A percentile compares a stretch with the other conserved stretches of the same genome.
phyloP scores from a whole-genome alignment of 2,888 invertebrate species.

The Alentia gelatinosa region DNA sequence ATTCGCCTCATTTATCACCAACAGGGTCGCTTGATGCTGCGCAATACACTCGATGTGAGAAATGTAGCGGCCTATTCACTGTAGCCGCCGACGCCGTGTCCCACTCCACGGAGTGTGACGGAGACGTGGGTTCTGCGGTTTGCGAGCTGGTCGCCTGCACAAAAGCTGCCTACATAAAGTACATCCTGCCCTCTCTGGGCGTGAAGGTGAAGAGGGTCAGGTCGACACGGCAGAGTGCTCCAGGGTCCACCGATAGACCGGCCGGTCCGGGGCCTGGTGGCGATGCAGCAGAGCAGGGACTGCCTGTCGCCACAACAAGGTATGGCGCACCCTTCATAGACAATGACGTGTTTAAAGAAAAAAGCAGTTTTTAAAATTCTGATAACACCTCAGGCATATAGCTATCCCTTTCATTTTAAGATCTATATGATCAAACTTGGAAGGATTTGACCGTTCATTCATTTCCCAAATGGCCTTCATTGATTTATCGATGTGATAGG shows the following conservation, averaged over 20 bases:
- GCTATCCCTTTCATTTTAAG: too few species aligned
- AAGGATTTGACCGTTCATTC: too few species aligned
- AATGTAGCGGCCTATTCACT: not conserved
- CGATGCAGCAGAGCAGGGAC: too few species aligned
- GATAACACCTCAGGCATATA: too few species aligned
- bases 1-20: not conserved
- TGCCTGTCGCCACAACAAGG: too few species aligned
- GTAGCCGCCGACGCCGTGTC: not conserved
- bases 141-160: slow-evolving; percentile 18
- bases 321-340: too few species aligned
- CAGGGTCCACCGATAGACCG: not conserved
- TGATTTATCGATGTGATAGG: too few species aligned
- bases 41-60: not conserved
- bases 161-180: not conserved
- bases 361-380: too few species aligned
- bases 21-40: not conserved
- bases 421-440: too few species aligned
- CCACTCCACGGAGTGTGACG: not conserved
- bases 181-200: not conserved
- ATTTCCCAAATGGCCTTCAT: too few species aligned
- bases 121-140: not conserved
- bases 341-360: too few species aligned
- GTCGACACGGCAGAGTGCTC: not conserved
- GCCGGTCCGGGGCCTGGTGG: too few species aligned
- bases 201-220: not conserved